These are phyloP conservation scores for Pedionomus torquatus DNA, from an alignment of 2,113 vertebrate genomes.

Conservation along the genomic window DNA sequence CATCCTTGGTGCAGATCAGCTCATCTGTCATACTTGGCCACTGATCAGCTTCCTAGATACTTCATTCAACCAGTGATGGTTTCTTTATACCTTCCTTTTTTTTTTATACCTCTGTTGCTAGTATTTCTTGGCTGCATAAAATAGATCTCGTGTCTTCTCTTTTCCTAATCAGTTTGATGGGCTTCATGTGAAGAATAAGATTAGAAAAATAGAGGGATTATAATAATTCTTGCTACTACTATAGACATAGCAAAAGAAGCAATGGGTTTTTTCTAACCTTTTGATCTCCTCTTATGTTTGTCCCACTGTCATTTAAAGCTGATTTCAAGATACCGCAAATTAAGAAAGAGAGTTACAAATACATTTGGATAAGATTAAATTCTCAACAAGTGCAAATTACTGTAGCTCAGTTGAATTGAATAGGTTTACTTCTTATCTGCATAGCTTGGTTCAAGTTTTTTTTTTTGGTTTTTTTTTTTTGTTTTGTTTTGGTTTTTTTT, in stretches of 20 bases:
- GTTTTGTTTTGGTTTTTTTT: too few relatives aligned
- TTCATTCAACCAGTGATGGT: neutral
- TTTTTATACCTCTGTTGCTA: accelerated
- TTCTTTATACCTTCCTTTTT: neutral
- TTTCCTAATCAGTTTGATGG: neutral
- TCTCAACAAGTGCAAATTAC: neutral
- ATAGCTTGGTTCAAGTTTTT: neutral
- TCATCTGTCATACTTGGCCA: accelerated
- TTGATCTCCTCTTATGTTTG: neutral
- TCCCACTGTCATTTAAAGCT: neutral
- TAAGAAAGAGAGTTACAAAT: neutral
- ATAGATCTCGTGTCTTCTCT: neutral
- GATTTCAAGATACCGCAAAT: neutral
- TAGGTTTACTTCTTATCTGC: neutral
- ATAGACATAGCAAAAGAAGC: neutral
- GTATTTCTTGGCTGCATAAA: neutral
- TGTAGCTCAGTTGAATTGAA: neutral
- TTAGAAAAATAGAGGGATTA: neutral
- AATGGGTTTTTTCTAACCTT: neutral
- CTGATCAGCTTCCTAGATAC: neutral
- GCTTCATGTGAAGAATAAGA: neutral
- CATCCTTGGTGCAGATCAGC: neutral
- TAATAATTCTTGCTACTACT: neutral
- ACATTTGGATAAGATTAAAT: neutral
- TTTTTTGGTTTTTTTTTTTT: too few relatives aligned